Base-by-base conservation (phyloP, 2,113 vertebrate genomes). In the Coptodon rendalli region DNA sequence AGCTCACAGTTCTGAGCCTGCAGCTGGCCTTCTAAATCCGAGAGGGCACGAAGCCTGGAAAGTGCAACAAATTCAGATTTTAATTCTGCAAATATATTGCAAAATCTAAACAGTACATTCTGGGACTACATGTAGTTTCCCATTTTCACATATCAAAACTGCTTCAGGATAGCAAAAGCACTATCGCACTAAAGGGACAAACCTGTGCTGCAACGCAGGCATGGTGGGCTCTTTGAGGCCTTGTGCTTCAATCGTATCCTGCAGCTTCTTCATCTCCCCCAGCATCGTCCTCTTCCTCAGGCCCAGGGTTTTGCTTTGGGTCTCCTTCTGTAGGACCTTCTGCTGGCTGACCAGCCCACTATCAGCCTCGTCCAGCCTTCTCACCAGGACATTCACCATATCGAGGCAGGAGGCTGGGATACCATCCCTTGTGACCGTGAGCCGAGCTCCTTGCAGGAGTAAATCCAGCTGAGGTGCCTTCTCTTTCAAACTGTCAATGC, bases 171-270 rank as follows among this genome's bases (percentile, higher is more conserved):
- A 36, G 0, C 22, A 2, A 7, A 10, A 38, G 16, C 17, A 36
- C n/a, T 34, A 16, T 61, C 5, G 0, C 19, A 57, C 40, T n/a
- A 38, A 19, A 34, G 61, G 36, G n/a, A 14, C 36, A 40, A 73
- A 99, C 99, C 97, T 97, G 87, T 97, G 96, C 24, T 98, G 98
- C 29, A 99, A 91, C 12, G 98, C 98, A 11, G 97, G 98, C 80
- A 97, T 94, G 14, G 97, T 98, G 38, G 98, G 96, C 91, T 99
- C 99, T 86, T 96, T 98, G 48, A 99, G 95, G 9, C 97, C 96
- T 89, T 97, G 94, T 31, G 90, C 94, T 86, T 96, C 95, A 8
- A 97, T 95, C 2, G 90, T 90, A 5, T 93, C 94, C 66, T 94
- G 95, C 6, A 99, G 80, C 81, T 96, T 97, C 83, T 96, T 96